Percentiles rank a stretch among this genome's conserved stretches.
phyloP scores from a whole-genome alignment of 2,113 vertebrate species.

The Tupaia chinensis region DNA sequence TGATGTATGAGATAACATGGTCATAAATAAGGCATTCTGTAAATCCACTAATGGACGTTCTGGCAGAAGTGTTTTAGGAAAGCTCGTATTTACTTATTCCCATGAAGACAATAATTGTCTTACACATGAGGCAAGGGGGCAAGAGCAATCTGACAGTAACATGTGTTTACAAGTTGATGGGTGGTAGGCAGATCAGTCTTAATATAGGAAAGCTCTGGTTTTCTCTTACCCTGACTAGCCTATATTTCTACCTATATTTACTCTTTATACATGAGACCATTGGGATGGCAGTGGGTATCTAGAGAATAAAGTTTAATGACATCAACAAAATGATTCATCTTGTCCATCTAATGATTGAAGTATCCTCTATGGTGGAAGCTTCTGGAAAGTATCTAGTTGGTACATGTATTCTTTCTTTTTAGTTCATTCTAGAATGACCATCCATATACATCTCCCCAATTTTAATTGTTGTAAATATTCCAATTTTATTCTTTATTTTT shows the following conservation, averaged over 20 bases:
- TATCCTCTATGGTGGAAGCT: not conserved
- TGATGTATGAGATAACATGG: constrained; percentile 14
- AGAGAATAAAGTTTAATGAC: not conserved
- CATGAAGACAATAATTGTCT: not conserved
- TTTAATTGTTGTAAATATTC: constrained; percentile 25
- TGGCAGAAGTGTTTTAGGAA: constrained; percentile 47
- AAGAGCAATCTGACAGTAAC: not conserved
- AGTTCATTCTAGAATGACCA: not conserved
- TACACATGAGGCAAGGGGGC: not conserved
- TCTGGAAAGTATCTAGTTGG: not conserved
- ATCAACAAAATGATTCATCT: not conserved
- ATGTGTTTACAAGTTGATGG: not conserved
- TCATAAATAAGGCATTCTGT: constrained; percentile 43
- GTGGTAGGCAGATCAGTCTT: not conserved
- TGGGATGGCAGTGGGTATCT: not conserved
- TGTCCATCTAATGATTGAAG: not conserved
- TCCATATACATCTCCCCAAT: not conserved
- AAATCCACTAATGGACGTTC: constrained; percentile 55
- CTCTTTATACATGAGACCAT: not conserved
- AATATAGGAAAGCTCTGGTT: not conserved
- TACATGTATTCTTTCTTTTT: not conserved
- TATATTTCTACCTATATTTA: not conserved
- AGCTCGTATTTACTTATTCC: constrained; percentile 2
- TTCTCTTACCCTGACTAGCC: not conserved
- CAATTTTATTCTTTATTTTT: not conserved